phyloP scores from a whole-genome alignment of 2,888 invertebrate genomes.

The Eupithecia pulchellata region DNA sequence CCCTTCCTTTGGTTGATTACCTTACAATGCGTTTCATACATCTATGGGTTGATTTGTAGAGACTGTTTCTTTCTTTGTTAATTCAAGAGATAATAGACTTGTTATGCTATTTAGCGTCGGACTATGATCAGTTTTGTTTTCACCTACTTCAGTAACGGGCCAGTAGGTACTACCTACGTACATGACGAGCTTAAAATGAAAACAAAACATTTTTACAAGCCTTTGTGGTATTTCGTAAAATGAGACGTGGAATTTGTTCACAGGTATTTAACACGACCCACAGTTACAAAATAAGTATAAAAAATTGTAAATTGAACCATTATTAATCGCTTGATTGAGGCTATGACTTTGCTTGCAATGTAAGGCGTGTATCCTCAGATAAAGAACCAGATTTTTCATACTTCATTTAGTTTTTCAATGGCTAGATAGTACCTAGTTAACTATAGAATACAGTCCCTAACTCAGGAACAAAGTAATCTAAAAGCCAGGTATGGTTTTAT shows the following conservation, averaged over 20 bases:
- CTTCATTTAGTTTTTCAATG: too few species aligned
- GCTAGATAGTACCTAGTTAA: too few species aligned
- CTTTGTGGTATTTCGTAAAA: conserved; percentile 45
- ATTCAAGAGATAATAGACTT: background rate
- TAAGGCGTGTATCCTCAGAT: too few species aligned
- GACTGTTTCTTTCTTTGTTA: background rate
- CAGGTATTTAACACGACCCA: background rate
- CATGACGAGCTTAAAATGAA: conserved; percentile 47
- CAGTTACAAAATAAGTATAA: background rate
- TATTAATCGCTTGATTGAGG: background rate
- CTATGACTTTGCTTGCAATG: background rate
- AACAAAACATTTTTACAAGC: conserved; percentile 60
- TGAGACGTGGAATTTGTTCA: conserved; percentile 34
- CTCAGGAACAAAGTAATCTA: too few species aligned
- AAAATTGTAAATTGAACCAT: background rate
- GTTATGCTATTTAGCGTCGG: background rate
- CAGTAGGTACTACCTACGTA: background rate
- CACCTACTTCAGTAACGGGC: background rate
- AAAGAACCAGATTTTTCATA: too few species aligned
- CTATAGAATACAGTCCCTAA: too few species aligned
- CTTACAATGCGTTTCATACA: too few species aligned
- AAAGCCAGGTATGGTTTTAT: too few species aligned
- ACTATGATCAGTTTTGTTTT: background rate
- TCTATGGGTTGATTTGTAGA: background rate
- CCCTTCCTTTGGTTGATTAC: too few species aligned